Base-by-base conservation (phyloP, 2,113 vertebrate species). In the Alligator mississippiensis region DNA sequence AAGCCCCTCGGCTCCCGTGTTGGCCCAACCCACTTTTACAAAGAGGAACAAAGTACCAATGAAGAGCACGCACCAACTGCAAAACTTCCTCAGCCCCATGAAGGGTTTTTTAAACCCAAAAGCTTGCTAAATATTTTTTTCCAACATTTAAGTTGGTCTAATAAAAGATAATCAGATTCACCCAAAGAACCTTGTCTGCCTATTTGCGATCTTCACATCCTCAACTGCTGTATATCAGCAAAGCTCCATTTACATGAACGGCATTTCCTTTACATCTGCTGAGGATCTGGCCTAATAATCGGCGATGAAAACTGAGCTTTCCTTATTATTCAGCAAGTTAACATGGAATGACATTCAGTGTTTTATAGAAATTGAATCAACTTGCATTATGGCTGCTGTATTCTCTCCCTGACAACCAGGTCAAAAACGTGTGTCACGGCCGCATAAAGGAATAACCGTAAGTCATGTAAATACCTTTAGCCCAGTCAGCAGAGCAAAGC, bases 31-130 rank as follows among this genome's bases (percentile, higher is more conserved):
- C 68, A 38, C 19, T 38, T 18, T 38, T 72, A 38, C 4, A 19
- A 72, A 47, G 34, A 24, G 19, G 9, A n/a, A 68, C 38, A 62
- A 80, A 70, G 84, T 15, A 47, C 5, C 11, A 18, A 60, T n/a
- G n/a, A 72, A 47, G 30, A 47, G 47, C 7, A 12, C 38, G 34
- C 68, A 72, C 68, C 30, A 25, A 75, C 28, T 13, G 19, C 30
- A n/a, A 28, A 27, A 61, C 16, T 57, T 17, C 15, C 7, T 47
- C 47, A 47, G 25, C 18, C 0, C 1, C 0, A 9, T 1, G 25
- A 59, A 58, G 47, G 47, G 47, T 47, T 47, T 47, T 47, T 47
- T 47, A 47, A 47, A 47, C 47, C 47, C 38, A 7, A 47, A 47
- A 47, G 7, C 47, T 47, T 47, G 47, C 47, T 47, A 47, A 47